Conservation (phyloP, 2,888 invertebrate genomes). For the Podotricha telesiphe region DNA sequence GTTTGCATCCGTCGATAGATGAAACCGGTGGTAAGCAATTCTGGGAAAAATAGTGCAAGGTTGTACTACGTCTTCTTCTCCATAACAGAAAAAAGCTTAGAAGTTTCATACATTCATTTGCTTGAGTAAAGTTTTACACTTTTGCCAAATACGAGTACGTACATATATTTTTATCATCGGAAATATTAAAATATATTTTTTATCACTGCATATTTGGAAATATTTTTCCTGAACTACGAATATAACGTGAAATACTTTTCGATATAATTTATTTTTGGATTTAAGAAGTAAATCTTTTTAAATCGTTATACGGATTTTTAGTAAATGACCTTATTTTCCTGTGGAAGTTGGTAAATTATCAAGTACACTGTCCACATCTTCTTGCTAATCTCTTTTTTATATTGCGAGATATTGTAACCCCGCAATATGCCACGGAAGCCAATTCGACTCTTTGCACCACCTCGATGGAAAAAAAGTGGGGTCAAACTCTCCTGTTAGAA, state of each 20-base stretch:
- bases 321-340: too few relatives aligned
- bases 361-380: too few relatives aligned
- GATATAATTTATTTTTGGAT: not conserved
- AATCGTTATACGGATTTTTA: too few relatives aligned
- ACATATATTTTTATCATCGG: not conserved
- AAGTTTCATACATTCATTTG: conserved; percentile 18
- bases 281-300: too few relatives aligned
- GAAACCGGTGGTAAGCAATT: not conserved
- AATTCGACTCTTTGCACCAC: too few relatives aligned
- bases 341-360: too few relatives aligned
- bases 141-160: not conserved
- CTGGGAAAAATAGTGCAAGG: not conserved
- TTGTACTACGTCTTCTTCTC: not conserved
- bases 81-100: conserved; percentile 14
- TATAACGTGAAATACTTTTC: not conserved
- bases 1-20: not conserved
- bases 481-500: too few relatives aligned
- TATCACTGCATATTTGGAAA: not conserved
- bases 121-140: conserved; percentile 16
- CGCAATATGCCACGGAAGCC: too few relatives aligned
- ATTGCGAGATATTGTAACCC: too few relatives aligned
- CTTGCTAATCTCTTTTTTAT: too few relatives aligned
- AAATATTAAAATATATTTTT: not conserved
- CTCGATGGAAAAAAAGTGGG: too few relatives aligned
- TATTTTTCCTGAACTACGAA: not conserved